Base-by-base conservation (phyloP, 2,797 vertebrate genomes). In the Sebastiscus albofasciatus region DNA sequence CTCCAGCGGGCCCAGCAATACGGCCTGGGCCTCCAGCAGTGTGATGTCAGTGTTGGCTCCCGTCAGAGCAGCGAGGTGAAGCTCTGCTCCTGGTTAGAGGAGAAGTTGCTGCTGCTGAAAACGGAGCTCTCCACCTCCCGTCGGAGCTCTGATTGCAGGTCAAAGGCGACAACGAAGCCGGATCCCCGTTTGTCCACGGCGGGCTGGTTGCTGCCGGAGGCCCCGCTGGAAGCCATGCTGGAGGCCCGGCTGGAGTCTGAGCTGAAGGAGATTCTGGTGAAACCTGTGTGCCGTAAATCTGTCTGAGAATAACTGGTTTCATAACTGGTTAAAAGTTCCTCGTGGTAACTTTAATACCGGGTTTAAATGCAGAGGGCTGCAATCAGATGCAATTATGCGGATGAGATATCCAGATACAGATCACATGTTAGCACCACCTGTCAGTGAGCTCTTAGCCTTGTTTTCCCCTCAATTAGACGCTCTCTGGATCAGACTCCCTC, bases 401-500 rank as follows among this genome's bases (percentile, higher is more conserved):
- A 58, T 20, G 7, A 64, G 29, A 62, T 36, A 36, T 33, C 49
- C 56, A 66, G 31, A 56, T 33, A 36, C 20, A 36, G 24, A 56
- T 58, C 1, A 8, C 24, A 24, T 52, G 58, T 52, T 42, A 16
- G 34, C 3, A 14, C 16, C 33, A 33, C 42, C 64, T 67, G 62
- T 61, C 56, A 79, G 77, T 56, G 52, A 55, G 39, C 67, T 56
- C 52, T 61, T 56, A 62, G 52, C 62, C 42, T 67, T 67, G 58
- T 76, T 75, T 76, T 52, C 62, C 69, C 54, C 67, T 67, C 66
- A 79, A 31, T 79, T 86, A 72, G 67, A 58, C 4, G 72, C 67
- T 68, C 70, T 58, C 9, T 59, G 42, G 42, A 77, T 16, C 62
- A 18, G 55, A 79, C 72, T 68, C 13, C 27, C 13, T 69, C 54